Evolutionary conservation across 1,140 invertebrate species (phyloP), one percentile per base, ranked within the genome.

Genomic region (Epicauta chinensis): DNA sequence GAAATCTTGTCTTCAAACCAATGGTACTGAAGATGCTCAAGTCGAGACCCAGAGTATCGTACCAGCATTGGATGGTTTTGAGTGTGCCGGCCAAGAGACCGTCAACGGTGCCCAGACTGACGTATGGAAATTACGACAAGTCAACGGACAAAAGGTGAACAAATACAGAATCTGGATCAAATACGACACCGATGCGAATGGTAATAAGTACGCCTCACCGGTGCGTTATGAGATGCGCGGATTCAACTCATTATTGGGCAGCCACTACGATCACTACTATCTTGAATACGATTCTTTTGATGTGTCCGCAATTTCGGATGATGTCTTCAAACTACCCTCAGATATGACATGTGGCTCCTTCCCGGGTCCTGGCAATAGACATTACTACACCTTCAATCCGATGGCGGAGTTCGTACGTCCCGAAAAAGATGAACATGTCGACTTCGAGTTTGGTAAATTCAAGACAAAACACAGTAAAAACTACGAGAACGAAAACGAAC

Each of bases 201-300:
- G 63, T 5, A 34, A 32, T 16, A 56, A 70, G 17, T 53, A 77
- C 2, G 66, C 77, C 6, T 73, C 79, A 38, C 77, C 77, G 3
- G 68, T 77, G n/a, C 23, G 23, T 3, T 97, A 95, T 72, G 88
- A 94, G 72, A 97, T 97, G 93, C 82, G 81, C 63, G 93, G 93
- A 11, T 97, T 84, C 69, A 95, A 98, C 67, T 83, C 83, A 0
- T 75, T 98, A 0, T 74, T 97, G 0, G 93, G 93, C 0, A 97
- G 93, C 5, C 94, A 98, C 72, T 97, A 91, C 65, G 94, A 98
- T 73, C 92, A 95, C 73, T 98, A 98, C 67, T 89, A 91, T 69
- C 65, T 98, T 16, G 78, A 86, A 16, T 97, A 97, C 65, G 77
- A 81, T 44, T 81, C 80, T 62, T 95, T 83, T 62, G 76, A 78